These are phyloP conservation scores for Coleophora flavipennella DNA, from an alignment of 2,888 invertebrate genomes.

Conservation along the genomic window DNA sequence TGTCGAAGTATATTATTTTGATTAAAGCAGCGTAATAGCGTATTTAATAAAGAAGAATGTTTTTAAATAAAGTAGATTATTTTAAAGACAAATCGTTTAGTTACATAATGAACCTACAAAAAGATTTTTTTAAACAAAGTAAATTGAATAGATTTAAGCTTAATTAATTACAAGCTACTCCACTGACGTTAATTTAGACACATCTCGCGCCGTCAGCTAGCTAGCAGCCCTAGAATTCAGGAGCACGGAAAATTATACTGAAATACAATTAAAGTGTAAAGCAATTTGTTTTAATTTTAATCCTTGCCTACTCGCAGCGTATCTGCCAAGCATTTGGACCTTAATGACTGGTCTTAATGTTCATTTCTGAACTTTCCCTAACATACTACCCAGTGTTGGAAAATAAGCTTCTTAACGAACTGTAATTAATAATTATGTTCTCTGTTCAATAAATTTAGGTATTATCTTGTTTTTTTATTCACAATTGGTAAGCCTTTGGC, in stretches of 20 bases:
- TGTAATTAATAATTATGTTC: slow-evolving; percentile 31
- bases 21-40: too few species aligned
- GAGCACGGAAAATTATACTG: slow-evolving; percentile 68
- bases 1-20: too few species aligned
- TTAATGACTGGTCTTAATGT: slow-evolving; percentile 46
- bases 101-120: too few species aligned
- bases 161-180: slow-evolving; percentile 21
- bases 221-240: slow-evolving; percentile 60
- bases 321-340: slow-evolving; percentile 30
- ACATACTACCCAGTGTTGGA: slow-evolving; percentile 17
- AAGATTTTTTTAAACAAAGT: too few species aligned
- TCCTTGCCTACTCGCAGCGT: slow-evolving; percentile 37
- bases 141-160: too few species aligned
- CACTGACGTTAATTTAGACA: slow-evolving; percentile 27
- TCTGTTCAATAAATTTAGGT: slow-evolving; percentile 6
- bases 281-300: slow-evolving; percentile 70
- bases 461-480: too few species aligned
- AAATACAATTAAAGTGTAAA: slow-evolving; percentile 70
- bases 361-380: slow-evolving; percentile 36
- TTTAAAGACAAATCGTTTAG: too few species aligned
- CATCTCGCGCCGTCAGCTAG: slow-evolving; percentile 44
- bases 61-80: too few species aligned
- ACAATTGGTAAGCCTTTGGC: too few species aligned
- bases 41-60: too few species aligned
- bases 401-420: slow-evolving; percentile 32